phyloP scores from a whole-genome alignment of 2,888 invertebrate genomes.

The Sepioteuthis lessoniana region DNA sequence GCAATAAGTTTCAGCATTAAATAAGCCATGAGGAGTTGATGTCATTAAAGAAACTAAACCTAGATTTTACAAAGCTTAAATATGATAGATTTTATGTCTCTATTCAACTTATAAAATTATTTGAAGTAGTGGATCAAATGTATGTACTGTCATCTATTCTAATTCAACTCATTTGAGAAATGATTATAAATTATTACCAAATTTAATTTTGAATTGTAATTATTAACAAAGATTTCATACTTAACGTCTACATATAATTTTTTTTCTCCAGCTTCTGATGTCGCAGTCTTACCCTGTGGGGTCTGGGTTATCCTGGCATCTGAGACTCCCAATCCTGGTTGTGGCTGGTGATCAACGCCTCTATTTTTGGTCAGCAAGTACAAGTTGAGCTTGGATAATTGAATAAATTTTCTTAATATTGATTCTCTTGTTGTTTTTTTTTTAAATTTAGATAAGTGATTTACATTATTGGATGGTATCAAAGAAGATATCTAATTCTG shows the following conservation, averaged over 20 bases:
- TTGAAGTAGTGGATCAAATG: too few relatives aligned
- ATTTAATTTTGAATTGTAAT: not conserved
- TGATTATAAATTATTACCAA: too few relatives aligned
- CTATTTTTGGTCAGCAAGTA: conserved; percentile 42
- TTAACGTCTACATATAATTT: not conserved
- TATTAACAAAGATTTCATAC: not conserved
- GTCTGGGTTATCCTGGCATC: conserved; percentile 25
- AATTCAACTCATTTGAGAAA: too few relatives aligned
- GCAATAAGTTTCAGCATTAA: too few relatives aligned
- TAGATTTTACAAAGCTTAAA: too few relatives aligned
- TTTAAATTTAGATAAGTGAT: not conserved
- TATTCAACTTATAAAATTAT: too few relatives aligned
- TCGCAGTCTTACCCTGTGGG: conserved; percentile 44
- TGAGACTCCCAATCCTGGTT: conserved; percentile 34
- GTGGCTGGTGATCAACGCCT: conserved; percentile 25
- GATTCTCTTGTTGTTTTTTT: not conserved
- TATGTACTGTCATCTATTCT: too few relatives aligned
- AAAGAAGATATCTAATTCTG: not conserved
- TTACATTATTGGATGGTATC: not conserved
- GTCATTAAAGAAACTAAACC: too few relatives aligned
- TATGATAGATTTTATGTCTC: too few relatives aligned
- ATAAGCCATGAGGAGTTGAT: too few relatives aligned
- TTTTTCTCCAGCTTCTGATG: conserved; percentile 37
- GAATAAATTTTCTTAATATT: not conserved
- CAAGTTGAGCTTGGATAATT: not conserved